phyloP scores from a whole-genome alignment of 2,797 vertebrate genomes.

The Gadopsis marmoratus region DNA sequence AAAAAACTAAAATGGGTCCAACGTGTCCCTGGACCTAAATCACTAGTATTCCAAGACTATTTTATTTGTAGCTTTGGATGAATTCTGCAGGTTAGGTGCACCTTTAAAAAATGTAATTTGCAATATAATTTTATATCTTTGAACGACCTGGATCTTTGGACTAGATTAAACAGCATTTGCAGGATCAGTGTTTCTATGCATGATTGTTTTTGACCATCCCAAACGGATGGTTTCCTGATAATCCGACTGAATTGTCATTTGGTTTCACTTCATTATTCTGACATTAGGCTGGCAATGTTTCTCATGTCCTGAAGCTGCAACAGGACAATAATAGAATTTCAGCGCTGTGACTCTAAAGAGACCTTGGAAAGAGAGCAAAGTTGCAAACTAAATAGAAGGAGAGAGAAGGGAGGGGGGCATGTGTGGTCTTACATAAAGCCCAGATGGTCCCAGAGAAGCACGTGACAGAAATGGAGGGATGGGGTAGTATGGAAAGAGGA shows the following conservation, averaged over 20 bases:
- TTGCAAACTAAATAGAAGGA: conserved; percentile 41
- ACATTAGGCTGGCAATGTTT: too few species aligned
- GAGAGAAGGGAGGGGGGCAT: conserved; percentile 35
- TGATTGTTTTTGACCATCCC: not conserved
- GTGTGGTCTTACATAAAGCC: conserved; percentile 79
- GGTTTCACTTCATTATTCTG: too few species aligned
- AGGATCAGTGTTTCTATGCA: not conserved
- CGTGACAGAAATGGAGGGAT: conserved; percentile 51
- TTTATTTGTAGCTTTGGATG: too few species aligned
- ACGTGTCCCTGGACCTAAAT: too few species aligned
- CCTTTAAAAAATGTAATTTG: too few species aligned
- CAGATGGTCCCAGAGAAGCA: conserved; percentile 81
- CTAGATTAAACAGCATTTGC: not conserved
- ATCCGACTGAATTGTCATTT: too few species aligned
- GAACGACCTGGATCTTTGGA: too few species aligned
- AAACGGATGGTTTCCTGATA: not conserved
- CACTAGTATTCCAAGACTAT: too few species aligned
- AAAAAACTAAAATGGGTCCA: too few species aligned
- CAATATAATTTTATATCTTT: too few species aligned
- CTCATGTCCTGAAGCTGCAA: not conserved
- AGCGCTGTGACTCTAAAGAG: conserved; percentile 19
- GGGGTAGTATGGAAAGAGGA: conserved; percentile 37
- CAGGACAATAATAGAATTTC: conserved; percentile 1
- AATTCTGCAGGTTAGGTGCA: too few species aligned
- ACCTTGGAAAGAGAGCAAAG: conserved; percentile 51